Evolutionary conservation across 2,797 vertebrate species (phyloP).

Genomic region (Crocodylus rhombifer): DNA sequence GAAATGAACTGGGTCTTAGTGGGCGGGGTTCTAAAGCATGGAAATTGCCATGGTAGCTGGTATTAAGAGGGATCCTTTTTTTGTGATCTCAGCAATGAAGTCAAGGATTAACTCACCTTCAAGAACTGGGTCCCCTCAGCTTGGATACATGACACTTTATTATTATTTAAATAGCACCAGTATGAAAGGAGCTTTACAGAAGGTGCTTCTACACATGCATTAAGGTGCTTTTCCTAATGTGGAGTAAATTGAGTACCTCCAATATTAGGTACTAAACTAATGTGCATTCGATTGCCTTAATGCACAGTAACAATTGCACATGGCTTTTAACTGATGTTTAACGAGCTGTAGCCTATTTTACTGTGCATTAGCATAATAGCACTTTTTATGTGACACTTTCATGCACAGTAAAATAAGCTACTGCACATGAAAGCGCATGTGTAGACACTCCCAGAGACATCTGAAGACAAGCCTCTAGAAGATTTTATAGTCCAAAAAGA

Average conservation of each 20-base stretch:
- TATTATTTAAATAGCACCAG: not conserved
- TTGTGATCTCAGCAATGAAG: not conserved
- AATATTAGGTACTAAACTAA: no score
- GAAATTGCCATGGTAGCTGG: not conserved
- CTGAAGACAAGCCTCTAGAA: not conserved
- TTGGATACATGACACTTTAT: not conserved
- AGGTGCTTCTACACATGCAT: not conserved
- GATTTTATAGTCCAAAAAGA: not conserved
- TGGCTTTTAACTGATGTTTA: no score
- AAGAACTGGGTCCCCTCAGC: not conserved
- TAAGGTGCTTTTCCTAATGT: no score
- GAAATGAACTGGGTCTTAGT: not conserved
- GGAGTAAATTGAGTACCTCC: no score
- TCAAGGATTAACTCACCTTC: not conserved
- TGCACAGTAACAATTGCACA: no score
- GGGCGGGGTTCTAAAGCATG: not conserved
- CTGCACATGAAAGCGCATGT: no score
- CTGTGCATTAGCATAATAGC: no score
- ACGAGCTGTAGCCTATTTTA: no score
- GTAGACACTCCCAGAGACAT: no score
- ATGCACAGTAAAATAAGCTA: no score
- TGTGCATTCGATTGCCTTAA: no score
- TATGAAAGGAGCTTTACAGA: conserved; percentile 10
- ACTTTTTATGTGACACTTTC: no score
- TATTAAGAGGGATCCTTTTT: not conserved